Conservation (phyloP, 2,113 vertebrate species). For the Laterallus jamaicensis region DNA sequence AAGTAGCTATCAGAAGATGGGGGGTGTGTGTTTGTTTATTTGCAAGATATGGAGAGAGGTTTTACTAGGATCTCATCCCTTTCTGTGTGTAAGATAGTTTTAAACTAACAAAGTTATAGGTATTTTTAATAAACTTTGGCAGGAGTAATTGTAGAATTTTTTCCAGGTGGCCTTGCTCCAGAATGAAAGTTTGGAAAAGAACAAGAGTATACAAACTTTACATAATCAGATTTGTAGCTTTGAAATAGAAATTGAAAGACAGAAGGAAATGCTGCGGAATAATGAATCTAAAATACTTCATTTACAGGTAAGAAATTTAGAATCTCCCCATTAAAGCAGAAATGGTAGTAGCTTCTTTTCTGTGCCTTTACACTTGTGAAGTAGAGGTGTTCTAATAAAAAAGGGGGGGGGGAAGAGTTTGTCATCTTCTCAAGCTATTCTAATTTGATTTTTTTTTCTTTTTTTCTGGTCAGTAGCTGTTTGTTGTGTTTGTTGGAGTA, state of each 20-base stretch:
- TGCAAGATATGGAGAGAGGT: not conserved
- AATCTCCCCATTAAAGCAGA: constrained; percentile 29
- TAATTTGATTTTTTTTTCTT: not conserved
- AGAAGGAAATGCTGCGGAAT: constrained; percentile 83
- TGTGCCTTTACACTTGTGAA: not conserved
- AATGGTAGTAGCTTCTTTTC: not conserved
- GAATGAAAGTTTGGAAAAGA: constrained; percentile 84
- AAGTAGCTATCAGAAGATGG: not conserved
- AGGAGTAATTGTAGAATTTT: constrained; percentile 62
- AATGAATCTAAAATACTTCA: constrained; percentile 85
- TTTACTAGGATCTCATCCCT: constrained; percentile 14
- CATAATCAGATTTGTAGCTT: constrained; percentile 85
- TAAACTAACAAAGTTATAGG: constrained; percentile 16
- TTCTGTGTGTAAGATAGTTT: constrained; percentile 28
- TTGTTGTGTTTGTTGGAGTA: not conserved
- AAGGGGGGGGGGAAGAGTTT: not conserved
- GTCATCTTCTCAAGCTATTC: not conserved
- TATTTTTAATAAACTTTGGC: constrained; percentile 43
- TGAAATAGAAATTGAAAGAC: constrained; percentile 83
- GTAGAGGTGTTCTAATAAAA: not conserved
- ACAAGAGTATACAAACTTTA: constrained; percentile 84
- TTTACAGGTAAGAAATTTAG: constrained; percentile 76
- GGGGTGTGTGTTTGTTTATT: not conserved
- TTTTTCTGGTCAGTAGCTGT: not conserved
- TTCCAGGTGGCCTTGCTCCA: constrained; percentile 82